Evolutionary conservation across 2,113 vertebrate species (phyloP), one percentile per base, ranked within the genome.

Genomic region (Silurus glanis): DNA sequence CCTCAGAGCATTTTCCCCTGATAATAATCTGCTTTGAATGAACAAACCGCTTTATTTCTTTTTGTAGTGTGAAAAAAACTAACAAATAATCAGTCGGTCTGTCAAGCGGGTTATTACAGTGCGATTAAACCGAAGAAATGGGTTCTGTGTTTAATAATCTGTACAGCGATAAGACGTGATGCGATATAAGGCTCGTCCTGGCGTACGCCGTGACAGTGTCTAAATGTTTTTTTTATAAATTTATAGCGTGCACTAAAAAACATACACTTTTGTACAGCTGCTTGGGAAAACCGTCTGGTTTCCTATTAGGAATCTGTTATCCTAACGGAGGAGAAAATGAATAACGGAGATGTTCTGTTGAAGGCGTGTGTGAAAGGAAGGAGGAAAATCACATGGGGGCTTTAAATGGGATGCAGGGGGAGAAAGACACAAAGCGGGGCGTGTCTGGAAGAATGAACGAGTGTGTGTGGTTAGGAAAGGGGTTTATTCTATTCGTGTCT

Each of bases 351-450:
- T 86, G 76, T 71, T 86, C 19, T 80, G 76, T 9, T 53, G 53
- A 17, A 82, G 62, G 45, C 13, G 23, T 47, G 64, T 58, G 53
- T 61, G 72, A 72, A 69, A 64, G 62, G 64, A 58, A 69, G 53
- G 55, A 71, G 37, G n/a, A 53, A 85, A 81, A 49, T 86, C 62
- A 79, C 59, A 37, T 37, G 51, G 51, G 53, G 76, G 74, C n/a
- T 69, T 47, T 74, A 49, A 71, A 84, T 59, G 53, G 69, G 83
- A 74, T 84, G 82, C 5, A 6, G 67, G 55, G 78, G 55, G 37
- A 49, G 62, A 13, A 66, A 51, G 25, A 45, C 17, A 56, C 59
- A 55, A 28, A 79, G 61, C 23, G 61, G 9, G 72, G 56, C 14
- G 72, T 28, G 83, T 85, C 47, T 78, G 16, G 37, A 49, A 49